phyloP scores from a whole-genome alignment of 2,888 invertebrate species.

The Hymenopus coronatus region DNA sequence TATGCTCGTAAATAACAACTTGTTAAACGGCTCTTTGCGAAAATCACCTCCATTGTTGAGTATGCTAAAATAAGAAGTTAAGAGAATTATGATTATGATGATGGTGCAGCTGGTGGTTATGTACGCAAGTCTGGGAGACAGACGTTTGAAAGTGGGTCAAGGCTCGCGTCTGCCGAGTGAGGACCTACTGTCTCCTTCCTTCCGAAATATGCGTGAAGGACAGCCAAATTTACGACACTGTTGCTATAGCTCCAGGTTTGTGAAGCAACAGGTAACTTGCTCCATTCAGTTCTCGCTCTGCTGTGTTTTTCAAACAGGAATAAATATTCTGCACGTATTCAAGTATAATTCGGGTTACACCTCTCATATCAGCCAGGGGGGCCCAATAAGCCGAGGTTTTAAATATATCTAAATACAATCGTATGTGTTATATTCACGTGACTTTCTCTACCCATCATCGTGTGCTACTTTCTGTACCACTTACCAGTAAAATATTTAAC shows the following conservation, averaged over 20 bases:
- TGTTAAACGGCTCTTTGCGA: no score
- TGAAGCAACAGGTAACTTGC: not conserved
- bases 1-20: no score
- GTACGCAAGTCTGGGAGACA: not conserved
- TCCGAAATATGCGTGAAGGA: not conserved
- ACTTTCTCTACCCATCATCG: no score
- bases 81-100: not conserved
- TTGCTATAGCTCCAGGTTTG: not conserved
- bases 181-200: not conserved
- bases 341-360: no score
- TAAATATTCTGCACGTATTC: not conserved
- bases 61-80: not conserved
- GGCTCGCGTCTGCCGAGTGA: not conserved
- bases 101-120: not conserved
- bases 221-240: not conserved
- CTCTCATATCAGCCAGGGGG: no score
- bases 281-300: not conserved
- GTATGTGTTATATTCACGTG: no score
- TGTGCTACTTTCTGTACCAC: no score
- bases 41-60: no score
- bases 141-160: not conserved
- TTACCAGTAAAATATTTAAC: no score
- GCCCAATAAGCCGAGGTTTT: no score
- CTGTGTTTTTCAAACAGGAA: not conserved
- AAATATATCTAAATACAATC: no score